phyloP scores from a whole-genome alignment of 2,888 invertebrate genomes.

The Muschampia plurimacula region DNA sequence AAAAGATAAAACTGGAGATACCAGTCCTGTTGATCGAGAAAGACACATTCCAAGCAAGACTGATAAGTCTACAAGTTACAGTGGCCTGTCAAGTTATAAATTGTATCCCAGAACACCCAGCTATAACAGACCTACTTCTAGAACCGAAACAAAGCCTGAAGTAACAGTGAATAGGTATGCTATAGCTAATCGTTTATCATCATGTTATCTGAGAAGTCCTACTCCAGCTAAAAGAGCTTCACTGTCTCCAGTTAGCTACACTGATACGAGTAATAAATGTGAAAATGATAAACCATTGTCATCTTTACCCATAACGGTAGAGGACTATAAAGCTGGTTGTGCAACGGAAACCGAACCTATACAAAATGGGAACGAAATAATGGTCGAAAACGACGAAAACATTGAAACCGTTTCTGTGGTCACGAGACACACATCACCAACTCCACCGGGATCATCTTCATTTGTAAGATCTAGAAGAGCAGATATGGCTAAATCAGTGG shows the following conservation, averaged over 20 bases:
- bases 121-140: constrained; percentile 66
- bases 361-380: constrained; percentile 46
- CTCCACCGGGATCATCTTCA: constrained; percentile 87
- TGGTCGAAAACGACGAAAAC: constrained; percentile 58
- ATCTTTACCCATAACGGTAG: constrained; percentile 56
- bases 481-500: constrained; percentile 90
- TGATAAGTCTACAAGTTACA: constrained; percentile 83
- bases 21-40: constrained; percentile 83
- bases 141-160: constrained; percentile 66
- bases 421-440: constrained; percentile 92
- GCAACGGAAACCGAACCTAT: constrained; percentile 47
- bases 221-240: constrained; percentile 70
- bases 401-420: constrained; percentile 86
- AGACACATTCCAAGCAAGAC: constrained; percentile 85
- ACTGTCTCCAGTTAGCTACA: constrained; percentile 67
- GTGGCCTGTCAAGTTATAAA: constrained; percentile 80
- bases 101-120: constrained; percentile 80
- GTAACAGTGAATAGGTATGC: constrained; percentile 71
- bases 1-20: constrained; percentile 82
- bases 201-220: constrained; percentile 74
- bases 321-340: constrained; percentile 47
- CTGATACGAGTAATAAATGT: constrained; percentile 57
- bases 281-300: constrained; percentile 59
- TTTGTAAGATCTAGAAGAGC: constrained; percentile 88
- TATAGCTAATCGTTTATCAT: constrained; percentile 72